phyloP scores from a whole-genome alignment of 2,113 vertebrate species.

The Cricetomys ansorgei region DNA sequence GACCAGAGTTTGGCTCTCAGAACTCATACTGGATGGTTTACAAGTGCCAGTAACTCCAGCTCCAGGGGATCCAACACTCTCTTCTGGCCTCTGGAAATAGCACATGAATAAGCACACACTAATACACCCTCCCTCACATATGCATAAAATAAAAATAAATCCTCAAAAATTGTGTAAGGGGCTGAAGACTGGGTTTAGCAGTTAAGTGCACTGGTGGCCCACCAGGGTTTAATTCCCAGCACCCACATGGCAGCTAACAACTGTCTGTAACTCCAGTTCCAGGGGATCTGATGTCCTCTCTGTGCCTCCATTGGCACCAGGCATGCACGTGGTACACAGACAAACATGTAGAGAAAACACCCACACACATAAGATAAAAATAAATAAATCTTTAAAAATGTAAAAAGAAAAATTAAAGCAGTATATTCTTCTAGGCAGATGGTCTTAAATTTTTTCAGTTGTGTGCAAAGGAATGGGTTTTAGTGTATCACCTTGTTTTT shows the following conservation, averaged over 20 bases:
- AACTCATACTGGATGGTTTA: not conserved
- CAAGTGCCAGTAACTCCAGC: not conserved
- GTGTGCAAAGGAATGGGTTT: not conserved
- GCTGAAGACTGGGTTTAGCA: not conserved
- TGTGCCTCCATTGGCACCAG: not conserved
- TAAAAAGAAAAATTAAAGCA: not conserved
- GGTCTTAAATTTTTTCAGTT: slow-evolving; percentile 2
- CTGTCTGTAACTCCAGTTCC: too few species aligned
- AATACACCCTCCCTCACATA: not conserved
- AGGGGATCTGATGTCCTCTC: not conserved
- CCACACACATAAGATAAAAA: not conserved
- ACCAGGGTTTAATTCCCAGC: not conserved
- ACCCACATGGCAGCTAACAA: not conserved
- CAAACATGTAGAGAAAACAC: not conserved
- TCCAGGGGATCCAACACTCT: not conserved
- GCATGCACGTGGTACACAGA: not conserved
- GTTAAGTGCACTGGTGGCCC: not conserved
- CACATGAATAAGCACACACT: not conserved
- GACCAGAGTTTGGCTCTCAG: not conserved
- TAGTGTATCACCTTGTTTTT: slow-evolving; percentile 12
- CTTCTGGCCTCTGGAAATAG: not conserved
- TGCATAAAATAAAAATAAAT: not conserved
- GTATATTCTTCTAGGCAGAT: not conserved
- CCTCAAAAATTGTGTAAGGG: not conserved
- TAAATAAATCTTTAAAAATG: not conserved